Evolutionary conservation across 2,797 vertebrate species (phyloP).

Genomic region (Sebastes dallii): DNA sequence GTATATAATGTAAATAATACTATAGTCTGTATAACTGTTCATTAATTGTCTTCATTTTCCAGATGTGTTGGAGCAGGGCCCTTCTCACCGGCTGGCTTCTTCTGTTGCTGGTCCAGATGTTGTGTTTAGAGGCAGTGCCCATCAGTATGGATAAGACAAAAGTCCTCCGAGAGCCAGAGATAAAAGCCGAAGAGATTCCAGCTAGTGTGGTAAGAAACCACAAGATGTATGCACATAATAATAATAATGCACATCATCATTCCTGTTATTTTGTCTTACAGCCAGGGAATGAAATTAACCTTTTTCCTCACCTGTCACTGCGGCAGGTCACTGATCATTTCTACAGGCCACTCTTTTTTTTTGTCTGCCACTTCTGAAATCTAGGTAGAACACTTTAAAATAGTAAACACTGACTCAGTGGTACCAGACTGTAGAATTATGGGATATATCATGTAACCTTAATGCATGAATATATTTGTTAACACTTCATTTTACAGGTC

Average conservation of each 20-base stretch:
- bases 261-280: neutral
- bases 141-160: conserved; percentile 95
- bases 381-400: too few species aligned
- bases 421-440: too few species aligned
- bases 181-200: conserved; percentile 80
- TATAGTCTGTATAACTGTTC: neutral
- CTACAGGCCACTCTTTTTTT: fast-evolving
- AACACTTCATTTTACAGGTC: too few species aligned
- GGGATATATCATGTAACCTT: too few species aligned
- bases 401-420: too few species aligned
- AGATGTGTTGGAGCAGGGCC: conserved; percentile 86
- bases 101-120: conserved; percentile 80
- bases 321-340: too few species aligned
- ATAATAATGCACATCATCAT: neutral
- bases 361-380: too few species aligned
- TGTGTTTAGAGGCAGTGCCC: conserved; percentile 87
- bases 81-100: conserved; percentile 76
- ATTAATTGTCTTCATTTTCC: conserved; percentile 51
- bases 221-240: neutral
- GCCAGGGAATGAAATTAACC: fast-evolving
- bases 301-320: too few species aligned
- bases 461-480: fast-evolving
- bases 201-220: conserved; percentile 87
- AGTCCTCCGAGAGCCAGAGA: conserved; percentile 83
- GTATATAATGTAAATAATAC: neutral